Evolutionary conservation across 2,888 invertebrate species (phyloP), one percentile per base, ranked within the genome.

Genomic region (Drosophila merina): DNA sequence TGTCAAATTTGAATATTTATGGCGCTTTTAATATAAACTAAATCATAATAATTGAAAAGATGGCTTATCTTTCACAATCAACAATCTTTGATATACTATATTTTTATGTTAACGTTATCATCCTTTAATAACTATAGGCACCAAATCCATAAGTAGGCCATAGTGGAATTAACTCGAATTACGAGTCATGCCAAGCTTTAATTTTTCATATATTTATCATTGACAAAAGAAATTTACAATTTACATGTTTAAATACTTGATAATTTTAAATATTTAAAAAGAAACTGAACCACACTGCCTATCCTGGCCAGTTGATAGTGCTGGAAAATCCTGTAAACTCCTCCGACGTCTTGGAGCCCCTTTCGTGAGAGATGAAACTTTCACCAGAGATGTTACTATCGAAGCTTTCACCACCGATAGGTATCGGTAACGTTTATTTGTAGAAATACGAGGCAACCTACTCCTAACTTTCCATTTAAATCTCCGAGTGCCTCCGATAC

Each of bases 401-500:
- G 44, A 20, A 25, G 20, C 40, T 42, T 44, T 44, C 25, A 20
- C 9, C 10, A 4, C 20, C 4, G 2, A 52, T 54, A 57, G 9
- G 26, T 70, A 54, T 64, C 64, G 63, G 45, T 33, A 64, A 51
- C 64, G 38, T 31, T 40, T 51, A 31, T 64, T 51, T 57, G 10
- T 36, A 30, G 31, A 49, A 45, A 26, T 48, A 63, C 86, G 30
- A 63, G 50, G 33, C 63, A 51, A 52, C 31, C 25, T 52, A 44
- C 14, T 47, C 14, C n/a, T n/a, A 42, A 44, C 63, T 30, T 51
- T 28, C 63, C n/a, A 63, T 64, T 64, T 64, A 64, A 64, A 64
- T 62, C 49, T 62, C 28, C 42, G 25, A 62, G 49, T 49, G 36
- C 14, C 20, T 20, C 14, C 42, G 12, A 36, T 31, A 31, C 20